A percentile compares a stretch with the other conserved stretches of the same genome.
phyloP scores from a whole-genome alignment of 1,140 invertebrate genomes.

The Probaryconus sp. region DNA sequence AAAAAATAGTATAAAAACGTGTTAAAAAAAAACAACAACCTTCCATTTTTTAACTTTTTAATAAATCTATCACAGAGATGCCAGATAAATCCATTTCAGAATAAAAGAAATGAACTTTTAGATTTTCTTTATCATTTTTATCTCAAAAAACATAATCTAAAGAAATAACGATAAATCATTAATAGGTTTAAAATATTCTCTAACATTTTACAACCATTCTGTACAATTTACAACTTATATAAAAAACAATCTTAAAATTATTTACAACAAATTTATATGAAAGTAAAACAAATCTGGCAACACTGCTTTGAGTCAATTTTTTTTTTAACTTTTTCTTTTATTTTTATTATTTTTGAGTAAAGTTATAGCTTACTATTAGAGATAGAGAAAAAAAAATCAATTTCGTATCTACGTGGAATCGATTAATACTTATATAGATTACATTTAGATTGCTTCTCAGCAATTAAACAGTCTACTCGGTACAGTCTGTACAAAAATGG shows the following conservation, averaged over 20 bases:
- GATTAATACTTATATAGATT: constrained; percentile 62
- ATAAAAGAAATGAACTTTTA: constrained; percentile 2
- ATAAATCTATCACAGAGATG: constrained; percentile 43
- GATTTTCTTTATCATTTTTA: too few relatives aligned
- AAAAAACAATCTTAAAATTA: constrained; percentile 31
- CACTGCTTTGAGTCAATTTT: constrained; percentile 6
- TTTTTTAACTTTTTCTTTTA: background rate
- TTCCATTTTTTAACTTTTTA: background rate
- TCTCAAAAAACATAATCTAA: constrained; percentile 13
- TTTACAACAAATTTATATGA: constrained; percentile 23
- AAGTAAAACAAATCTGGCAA: constrained; percentile 37
- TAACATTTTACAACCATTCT: constrained; percentile 20
- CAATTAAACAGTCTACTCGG: constrained; percentile 64
- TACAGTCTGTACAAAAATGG: constrained; percentile 63
- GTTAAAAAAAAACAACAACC: background rate
- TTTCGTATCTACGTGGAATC: constrained; percentile 40
- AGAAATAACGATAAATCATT: too few relatives aligned
- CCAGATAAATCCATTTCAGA: constrained; percentile 32
- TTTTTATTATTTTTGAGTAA: constrained; percentile 11
- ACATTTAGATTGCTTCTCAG: constrained; percentile 51
- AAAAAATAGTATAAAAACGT: constrained; percentile 11
- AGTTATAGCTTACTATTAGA: background rate
- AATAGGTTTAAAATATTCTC: background rate
- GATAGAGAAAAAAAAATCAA: constrained; percentile 7
- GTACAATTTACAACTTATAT: constrained; percentile 9